A percentile compares a stretch with the other conserved stretches of the same genome.
phyloP scores from a whole-genome alignment of 2,888 invertebrate genomes.

The Lochmaea capreae region DNA sequence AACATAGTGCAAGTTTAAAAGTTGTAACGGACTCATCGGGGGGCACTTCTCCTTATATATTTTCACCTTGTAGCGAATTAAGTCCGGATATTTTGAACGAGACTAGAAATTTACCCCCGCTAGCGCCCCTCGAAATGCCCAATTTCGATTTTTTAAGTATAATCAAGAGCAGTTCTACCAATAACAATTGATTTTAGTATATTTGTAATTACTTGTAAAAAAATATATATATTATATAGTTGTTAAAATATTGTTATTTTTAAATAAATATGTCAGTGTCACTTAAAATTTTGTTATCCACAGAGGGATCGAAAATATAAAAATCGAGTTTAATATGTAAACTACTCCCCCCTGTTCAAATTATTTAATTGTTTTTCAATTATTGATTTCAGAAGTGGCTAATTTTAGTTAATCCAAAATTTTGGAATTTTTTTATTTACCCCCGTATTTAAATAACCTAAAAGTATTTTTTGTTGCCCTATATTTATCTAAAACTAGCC shows the following conservation, averaged over 20 bases:
- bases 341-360: too few relatives aligned
- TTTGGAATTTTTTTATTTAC: too few relatives aligned
- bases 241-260: neutral
- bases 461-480: too few relatives aligned
- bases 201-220: neutral
- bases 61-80: slow-evolving; percentile 63
- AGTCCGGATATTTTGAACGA: slow-evolving; percentile 61
- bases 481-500: too few relatives aligned
- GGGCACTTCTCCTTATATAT: slow-evolving; percentile 64
- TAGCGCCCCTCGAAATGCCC: slow-evolving; percentile 74
- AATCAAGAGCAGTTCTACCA: slow-evolving; percentile 43
- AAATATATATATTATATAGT: neutral
- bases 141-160: slow-evolving; percentile 67
- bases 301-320: too few relatives aligned
- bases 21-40: slow-evolving; percentile 62
- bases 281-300: neutral
- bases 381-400: too few relatives aligned
- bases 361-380: too few relatives aligned
- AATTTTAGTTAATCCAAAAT: too few relatives aligned
- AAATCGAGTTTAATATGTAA: too few relatives aligned
- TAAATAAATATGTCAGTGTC: neutral
- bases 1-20: slow-evolving; percentile 55
- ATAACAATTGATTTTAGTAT: slow-evolving; percentile 22
- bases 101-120: slow-evolving; percentile 63
- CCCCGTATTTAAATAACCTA: too few relatives aligned